Evolutionary conservation across 2,113 vertebrate genomes (phyloP), one percentile per base, ranked within the genome.

Genomic region (Pithys albifrons): DNA sequence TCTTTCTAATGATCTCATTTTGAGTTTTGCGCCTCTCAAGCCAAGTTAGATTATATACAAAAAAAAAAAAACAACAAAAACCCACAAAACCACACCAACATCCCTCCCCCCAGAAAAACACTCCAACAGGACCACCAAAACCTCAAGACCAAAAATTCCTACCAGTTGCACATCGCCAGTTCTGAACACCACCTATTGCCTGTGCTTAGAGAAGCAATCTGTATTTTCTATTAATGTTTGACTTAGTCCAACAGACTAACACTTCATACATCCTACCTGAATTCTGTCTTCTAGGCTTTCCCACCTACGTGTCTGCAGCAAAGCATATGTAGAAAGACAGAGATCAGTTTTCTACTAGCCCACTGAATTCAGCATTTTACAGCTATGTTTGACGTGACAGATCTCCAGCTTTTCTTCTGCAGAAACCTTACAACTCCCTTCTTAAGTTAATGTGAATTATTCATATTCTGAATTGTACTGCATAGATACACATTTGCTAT

Each of bases 201-300:
- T 64, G 75, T 19, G 88, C 64, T n/a, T 1, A 77, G 81, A 91
- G 85, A 94, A 80, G 59, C 85, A 92, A 85, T 86, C 72, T 96
- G 89, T 92, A 96, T 94, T 92, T 95, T 90, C 89, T 95, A 94
- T 96, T 94, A 94, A 90, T 95, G 88, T 78, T 76, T 94, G 80
- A 85, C 93, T 95, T 85, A 93, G 82, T 86, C 91, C 95, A 96
- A 94, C 93, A 93, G 95, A 86, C 90, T 96, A 96, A 90, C 90
- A 83, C 93, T 94, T 94, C 93, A 90, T 94, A 94, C 93, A 94
- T 93, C 92, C 95, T 95, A 97, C 95, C 95, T 96, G 92, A 96
- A 95, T 96, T 96, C 94, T 96, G 89, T 93, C 88, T 93, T 95
- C 78, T 84, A 96, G 71, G 96, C 92, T 95, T 82, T 84, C 91